Evolutionary conservation across 2,113 vertebrate species (phyloP).

Genomic region (Hyaena hyaena): DNA sequence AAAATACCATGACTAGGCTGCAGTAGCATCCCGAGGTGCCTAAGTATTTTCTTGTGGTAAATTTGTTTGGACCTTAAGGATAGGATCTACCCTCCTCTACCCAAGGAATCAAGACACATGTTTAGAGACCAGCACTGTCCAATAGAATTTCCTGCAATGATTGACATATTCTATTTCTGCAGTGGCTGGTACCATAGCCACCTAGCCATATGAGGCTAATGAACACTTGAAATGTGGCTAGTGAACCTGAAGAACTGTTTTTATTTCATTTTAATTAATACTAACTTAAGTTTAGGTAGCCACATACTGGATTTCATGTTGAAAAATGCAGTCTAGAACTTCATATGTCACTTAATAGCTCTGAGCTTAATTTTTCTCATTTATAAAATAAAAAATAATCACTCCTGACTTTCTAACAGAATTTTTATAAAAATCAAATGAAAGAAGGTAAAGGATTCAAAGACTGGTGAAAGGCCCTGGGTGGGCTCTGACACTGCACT

Average conservation of each 20-base stretch:
- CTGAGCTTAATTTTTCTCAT: background rate
- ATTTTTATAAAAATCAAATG: background rate
- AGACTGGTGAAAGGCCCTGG: background rate
- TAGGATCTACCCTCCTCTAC: background rate
- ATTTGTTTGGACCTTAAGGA: background rate
- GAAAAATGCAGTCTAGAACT: background rate
- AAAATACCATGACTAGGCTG: background rate
- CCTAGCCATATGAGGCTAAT: background rate
- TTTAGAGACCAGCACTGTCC: background rate
- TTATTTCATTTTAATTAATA: background rate
- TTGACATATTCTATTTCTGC: too few species aligned
- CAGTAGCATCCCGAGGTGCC: background rate
- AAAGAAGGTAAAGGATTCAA: background rate
- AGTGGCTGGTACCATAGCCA: background rate
- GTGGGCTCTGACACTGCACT: background rate
- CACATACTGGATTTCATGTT: background rate
- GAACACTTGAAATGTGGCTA: background rate
- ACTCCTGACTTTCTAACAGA: background rate
- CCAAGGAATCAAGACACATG: background rate
- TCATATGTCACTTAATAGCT: background rate
- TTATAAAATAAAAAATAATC: background rate
- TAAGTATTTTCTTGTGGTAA: background rate
- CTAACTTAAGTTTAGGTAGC: background rate
- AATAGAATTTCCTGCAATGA: background rate
- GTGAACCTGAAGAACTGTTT: background rate